These are phyloP conservation scores for Athetis lepigone DNA, from an alignment of 2,888 invertebrate genomes.

Conservation along the genomic window DNA sequence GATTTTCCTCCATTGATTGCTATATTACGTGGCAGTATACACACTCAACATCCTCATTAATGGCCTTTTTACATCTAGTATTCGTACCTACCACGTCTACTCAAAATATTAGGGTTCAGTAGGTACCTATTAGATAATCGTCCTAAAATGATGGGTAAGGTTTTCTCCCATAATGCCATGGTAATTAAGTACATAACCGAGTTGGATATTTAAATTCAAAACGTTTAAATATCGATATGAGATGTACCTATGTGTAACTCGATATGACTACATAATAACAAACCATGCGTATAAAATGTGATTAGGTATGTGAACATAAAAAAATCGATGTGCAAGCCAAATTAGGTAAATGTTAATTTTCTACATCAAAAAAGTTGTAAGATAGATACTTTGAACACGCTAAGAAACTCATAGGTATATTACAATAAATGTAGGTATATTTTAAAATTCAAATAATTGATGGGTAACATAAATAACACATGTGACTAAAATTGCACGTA, in stretches of 20 bases:
- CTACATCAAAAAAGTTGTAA: conserved; percentile 8
- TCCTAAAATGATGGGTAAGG: conserved; percentile 9
- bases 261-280: too few species aligned
- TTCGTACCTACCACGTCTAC: too few species aligned
- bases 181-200: neutral
- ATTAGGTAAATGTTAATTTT: conserved; percentile 11
- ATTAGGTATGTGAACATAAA: neutral
- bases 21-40: too few species aligned
- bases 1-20: too few species aligned
- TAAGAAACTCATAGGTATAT: neutral
- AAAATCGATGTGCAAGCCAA: conserved; percentile 5
- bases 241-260: neutral
- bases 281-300: too few species aligned
- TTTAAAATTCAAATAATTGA: neutral
- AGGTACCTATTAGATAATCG: neutral
- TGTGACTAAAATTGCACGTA: conserved; percentile 13
- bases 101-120: neutral
- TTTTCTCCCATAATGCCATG: conserved; percentile 2
- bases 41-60: neutral
- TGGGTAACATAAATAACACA: conserved; percentile 3
- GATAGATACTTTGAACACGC: conserved; percentile 3
- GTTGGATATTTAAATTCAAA: conserved; percentile 5
- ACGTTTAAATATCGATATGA: neutral
- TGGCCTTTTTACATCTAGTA: too few species aligned
- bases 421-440: conserved; percentile 12